Conservation (phyloP, 2,113 vertebrate species). For the Fregata magnificens region DNA sequence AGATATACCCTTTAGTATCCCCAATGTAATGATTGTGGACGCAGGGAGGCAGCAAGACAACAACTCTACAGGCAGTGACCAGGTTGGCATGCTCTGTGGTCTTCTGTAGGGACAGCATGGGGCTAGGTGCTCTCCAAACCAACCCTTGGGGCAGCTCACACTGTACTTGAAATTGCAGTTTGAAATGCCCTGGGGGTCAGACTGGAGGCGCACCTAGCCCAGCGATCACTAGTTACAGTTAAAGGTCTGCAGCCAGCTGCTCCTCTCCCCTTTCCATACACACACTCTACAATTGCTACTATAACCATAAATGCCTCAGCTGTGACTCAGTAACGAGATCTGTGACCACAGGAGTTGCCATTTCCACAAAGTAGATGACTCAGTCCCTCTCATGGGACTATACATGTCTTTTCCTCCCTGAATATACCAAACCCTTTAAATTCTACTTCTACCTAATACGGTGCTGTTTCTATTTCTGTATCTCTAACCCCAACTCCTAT, state of each 20-base stretch:
- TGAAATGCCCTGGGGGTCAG: rapidly evolving
- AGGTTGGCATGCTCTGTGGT: neutral
- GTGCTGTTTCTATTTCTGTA: neutral
- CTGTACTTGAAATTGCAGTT: neutral
- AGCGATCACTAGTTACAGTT: neutral
- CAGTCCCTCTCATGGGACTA: neutral
- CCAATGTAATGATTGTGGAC: rapidly evolving
- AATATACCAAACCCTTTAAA: neutral
- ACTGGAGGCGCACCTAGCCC: neutral
- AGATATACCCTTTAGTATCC: neutral
- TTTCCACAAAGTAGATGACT: neutral
- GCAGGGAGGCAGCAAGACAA: neutral
- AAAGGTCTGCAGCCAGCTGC: neutral
- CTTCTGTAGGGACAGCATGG: neutral
- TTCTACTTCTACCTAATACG: neutral
- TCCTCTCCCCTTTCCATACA: neutral
- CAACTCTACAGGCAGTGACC: neutral
- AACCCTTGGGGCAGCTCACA: neutral
- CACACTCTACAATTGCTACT: neutral
- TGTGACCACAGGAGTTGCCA: neutral
- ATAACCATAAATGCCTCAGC: neutral
- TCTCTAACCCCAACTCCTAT: neutral
- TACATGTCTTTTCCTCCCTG: neutral
- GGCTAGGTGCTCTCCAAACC: neutral
- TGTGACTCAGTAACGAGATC: neutral